Evolutionary conservation across 2,113 vertebrate species (phyloP).

Genomic region (Xiphophorus maculatus): DNA sequence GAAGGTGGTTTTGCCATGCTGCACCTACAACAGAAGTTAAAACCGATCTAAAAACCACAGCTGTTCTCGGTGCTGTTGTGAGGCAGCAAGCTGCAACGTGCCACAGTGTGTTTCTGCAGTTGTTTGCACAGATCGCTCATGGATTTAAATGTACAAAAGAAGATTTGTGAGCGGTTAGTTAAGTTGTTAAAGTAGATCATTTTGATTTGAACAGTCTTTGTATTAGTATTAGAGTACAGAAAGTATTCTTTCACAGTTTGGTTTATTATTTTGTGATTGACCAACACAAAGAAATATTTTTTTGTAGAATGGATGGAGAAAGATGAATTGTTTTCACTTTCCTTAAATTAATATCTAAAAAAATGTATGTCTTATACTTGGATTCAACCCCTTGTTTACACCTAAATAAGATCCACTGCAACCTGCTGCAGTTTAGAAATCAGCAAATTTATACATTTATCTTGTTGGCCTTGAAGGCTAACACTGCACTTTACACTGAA

Average conservation of each 20-base stretch:
- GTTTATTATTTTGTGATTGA: too few relatives aligned
- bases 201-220: neutral
- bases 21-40: neutral
- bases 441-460: neutral
- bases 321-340: neutral
- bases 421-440: neutral
- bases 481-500: too few relatives aligned
- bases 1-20: neutral
- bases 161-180: neutral
- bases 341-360: neutral
- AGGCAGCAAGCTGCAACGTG: neutral
- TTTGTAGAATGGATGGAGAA: too few relatives aligned
- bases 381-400: neutral
- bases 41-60: slow-evolving; percentile 14
- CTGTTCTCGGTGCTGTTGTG: slow-evolving; percentile 1
- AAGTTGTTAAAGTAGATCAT: neutral
- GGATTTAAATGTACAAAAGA: neutral
- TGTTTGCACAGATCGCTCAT: neutral
- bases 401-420: neutral
- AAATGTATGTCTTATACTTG: neutral
- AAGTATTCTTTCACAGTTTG: neutral
- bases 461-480: neutral
- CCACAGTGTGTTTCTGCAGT: neutral
- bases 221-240: neutral
- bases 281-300: too few relatives aligned